Percentiles rank a stretch among this genome's conserved stretches.
Evolutionary conservation across 2,113 vertebrate species (phyloP).

Genomic region (Rhabdornis inornatus): DNA sequence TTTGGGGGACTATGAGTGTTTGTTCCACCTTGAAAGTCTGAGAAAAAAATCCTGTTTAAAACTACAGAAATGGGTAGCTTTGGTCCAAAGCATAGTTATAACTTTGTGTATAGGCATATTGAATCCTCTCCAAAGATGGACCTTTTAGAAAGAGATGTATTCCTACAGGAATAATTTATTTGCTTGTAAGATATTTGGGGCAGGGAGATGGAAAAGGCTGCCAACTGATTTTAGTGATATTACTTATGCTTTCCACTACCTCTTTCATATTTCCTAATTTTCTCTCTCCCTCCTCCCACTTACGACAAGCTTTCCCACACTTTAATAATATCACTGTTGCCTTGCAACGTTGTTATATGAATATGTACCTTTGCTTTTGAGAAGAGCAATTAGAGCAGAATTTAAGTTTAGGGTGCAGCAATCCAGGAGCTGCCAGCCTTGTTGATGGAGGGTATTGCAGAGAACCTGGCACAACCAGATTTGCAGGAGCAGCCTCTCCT

Average conservation of each 20-base stretch:
- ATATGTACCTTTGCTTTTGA: not conserved
- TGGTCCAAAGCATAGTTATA: not conserved
- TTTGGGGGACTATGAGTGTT: not conserved
- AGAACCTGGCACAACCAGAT: not conserved
- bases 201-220: not conserved
- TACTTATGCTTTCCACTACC: not conserved
- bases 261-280: not conserved
- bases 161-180: not conserved
- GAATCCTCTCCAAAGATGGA: not conserved
- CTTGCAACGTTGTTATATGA: not conserved
- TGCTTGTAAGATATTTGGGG: not conserved
- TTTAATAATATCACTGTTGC: not conserved
- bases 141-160: not conserved
- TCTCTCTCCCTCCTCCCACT: not conserved
- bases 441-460: not conserved
- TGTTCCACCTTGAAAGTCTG: not conserved
- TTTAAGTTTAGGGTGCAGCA: not conserved
- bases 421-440: not conserved
- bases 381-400: not conserved
- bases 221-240: not conserved
- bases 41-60: not conserved
- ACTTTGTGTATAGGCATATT: not conserved
- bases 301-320: not conserved
- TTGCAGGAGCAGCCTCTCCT: not conserved
- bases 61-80: not conserved